Base-by-base conservation (phyloP, 2,797 vertebrate genomes). In the Neoniphon sammara region DNA sequence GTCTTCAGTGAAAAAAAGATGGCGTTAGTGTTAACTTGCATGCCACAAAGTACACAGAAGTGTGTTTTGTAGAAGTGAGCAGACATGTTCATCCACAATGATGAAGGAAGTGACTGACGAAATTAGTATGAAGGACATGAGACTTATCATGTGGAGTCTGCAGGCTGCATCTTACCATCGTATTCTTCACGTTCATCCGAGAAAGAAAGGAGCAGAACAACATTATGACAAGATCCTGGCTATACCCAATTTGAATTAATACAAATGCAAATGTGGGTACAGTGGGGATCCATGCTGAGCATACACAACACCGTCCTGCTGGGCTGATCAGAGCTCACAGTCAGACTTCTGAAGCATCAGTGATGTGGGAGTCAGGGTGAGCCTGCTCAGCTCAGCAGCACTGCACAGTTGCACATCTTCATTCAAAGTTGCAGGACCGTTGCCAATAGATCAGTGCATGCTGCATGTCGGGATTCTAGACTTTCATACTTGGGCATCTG, bases 91-190 rank as follows among this genome's bases (percentile, higher is more conserved):
- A 75, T 64, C n/a, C 42, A n/a, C 42, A 23, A 31, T 11, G 66
- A 67, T 59, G 52, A 73, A 84, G 61, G 53, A 66, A 77, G 53
- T 73, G 71, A 83, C 72, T 47, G 59, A 82, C 46, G 66, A 6
- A 76, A 87, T 93, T 92, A 94, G 92, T 93, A 88, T 73, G 30
- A 67, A 27, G 73, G 73, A 61, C 27, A 66, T 77, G 42, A 85
- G 63, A 78, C 78, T 75, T 66, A 71, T 79, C 61, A 71, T 88
- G 84, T 53, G 59, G 66, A 80, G 77, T 90, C 80, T 77, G 73
- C 71, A 72, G 71, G 78, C 63, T 81, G 69, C 30, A 18, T 92
- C 92, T 98, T 96, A 98, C 97, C 97, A 97, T 97, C 96, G 91
- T 95, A 96, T 91, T 93, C 92, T 95, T 94, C 88, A 80, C 27